phyloP scores from a whole-genome alignment of 2,797 vertebrate species.

The Labroides dimidiatus region DNA sequence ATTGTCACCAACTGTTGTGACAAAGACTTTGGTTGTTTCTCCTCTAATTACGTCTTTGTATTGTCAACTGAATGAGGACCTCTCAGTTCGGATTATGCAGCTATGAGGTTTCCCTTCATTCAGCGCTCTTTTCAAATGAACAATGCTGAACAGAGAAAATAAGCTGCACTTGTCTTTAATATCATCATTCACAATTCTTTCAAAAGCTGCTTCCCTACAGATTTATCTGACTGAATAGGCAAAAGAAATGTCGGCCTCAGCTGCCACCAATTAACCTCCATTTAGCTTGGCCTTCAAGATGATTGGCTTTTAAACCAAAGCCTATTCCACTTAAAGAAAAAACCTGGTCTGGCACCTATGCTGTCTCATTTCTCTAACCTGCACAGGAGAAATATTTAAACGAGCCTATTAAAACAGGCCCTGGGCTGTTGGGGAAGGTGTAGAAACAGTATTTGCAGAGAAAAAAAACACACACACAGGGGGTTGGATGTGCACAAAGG shows the following conservation, averaged over 20 bases:
- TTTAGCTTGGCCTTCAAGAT: slow-evolving; percentile 62
- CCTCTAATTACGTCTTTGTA: slow-evolving; percentile 55
- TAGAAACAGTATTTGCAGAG: slow-evolving; percentile 16
- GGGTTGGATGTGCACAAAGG: not conserved
- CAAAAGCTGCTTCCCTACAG: slow-evolving; percentile 28
- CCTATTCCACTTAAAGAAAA: slow-evolving; percentile 57
- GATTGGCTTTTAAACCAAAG: slow-evolving; percentile 69
- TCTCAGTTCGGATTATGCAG: slow-evolving; percentile 32
- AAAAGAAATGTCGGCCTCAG: slow-evolving; percentile 45
- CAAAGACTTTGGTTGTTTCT: slow-evolving; percentile 41
- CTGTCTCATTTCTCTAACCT: slow-evolving; percentile 62
- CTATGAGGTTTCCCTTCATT: slow-evolving; percentile 24
- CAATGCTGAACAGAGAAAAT: slow-evolving; percentile 21
- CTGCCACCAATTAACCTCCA: slow-evolving; percentile 75
- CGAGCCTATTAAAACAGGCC: slow-evolving; percentile 64
- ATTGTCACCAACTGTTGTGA: slow-evolving; percentile 46
- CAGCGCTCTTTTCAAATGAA: slow-evolving; percentile 35
- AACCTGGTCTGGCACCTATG: slow-evolving; percentile 27
- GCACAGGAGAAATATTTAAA: slow-evolving; percentile 68
- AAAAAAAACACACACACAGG: slow-evolving; percentile 5
- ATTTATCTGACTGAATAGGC: slow-evolving; percentile 37
- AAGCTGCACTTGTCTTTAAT: slow-evolving; percentile 37
- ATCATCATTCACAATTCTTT: slow-evolving; percentile 31
- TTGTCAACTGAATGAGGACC: slow-evolving; percentile 36
- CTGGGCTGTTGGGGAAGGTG: slow-evolving; percentile 42